These are phyloP conservation scores for Pelecanus crispus DNA, from an alignment of 2,113 vertebrate genomes.

Conservation along the genomic window DNA sequence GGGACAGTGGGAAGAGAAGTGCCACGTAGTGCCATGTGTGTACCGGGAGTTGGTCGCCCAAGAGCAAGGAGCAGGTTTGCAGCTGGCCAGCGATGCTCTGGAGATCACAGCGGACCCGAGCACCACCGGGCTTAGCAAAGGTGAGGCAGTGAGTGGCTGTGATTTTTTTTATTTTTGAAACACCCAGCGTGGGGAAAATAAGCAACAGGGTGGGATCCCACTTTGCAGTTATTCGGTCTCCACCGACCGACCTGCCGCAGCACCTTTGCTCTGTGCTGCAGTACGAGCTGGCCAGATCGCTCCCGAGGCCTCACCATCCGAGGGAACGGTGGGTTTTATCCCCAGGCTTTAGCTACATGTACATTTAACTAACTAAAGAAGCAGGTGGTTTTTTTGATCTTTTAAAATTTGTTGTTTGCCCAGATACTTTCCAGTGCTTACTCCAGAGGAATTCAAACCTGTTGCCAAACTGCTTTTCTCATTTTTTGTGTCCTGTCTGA, in stretches of 20 bases:
- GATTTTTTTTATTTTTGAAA: neutral
- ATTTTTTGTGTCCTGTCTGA: neutral
- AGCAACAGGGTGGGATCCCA: neutral
- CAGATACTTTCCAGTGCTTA: neutral
- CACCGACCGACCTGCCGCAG: no score
- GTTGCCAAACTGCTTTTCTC: neutral
- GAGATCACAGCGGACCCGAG: neutral
- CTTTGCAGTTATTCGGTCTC: neutral
- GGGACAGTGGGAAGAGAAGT: neutral
- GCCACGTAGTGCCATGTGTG: neutral
- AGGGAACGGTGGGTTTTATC: neutral
- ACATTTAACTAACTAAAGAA: neutral
- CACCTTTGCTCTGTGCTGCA: neutral
- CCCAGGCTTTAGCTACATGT: neutral
- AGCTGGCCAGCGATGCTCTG: neutral
- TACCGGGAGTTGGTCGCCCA: neutral
- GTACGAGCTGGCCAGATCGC: neutral
- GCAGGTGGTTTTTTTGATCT: fast-evolving
- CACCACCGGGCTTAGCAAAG: neutral
- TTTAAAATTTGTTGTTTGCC: neutral
- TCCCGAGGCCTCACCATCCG: fast-evolving
- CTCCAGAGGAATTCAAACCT: neutral
- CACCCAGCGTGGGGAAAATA: neutral
- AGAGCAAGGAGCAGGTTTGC: neutral
- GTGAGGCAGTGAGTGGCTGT: neutral